Evolutionary conservation across 2,888 invertebrate genomes (phyloP), one percentile per base, ranked within the genome.

Genomic region (Helicoverpa assulta): DNA sequence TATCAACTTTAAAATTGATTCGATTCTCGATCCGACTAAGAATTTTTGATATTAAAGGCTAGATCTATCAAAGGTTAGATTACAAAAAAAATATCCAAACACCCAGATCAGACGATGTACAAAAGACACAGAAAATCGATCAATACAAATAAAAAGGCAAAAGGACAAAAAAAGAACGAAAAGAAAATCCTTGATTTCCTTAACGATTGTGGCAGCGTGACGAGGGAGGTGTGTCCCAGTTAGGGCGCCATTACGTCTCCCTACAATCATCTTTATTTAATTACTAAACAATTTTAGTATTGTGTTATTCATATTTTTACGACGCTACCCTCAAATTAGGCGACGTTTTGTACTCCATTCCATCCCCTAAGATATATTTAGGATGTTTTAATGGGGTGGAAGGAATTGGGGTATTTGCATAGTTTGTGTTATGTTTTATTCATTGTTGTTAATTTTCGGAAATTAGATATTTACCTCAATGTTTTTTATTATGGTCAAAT

Each of bases 231-330:
- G 47, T 65, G 65, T 65, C 65, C 29, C 18, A 29, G 26, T n/a
- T 0, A 40, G 18, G 18, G 55, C 5, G 5, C 61, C 53, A 62
- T 78, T 60, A 71, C 68, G 2, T 18, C 10, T 75, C 80, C 72
- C 54, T 52, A 60, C 62, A 73, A 83, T 85, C 81, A 84, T 83
- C 76, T 76, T 83, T 79, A 85, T 85, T 78, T 85, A 83, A 85
- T 85, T 85, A 83, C 61, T 55, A 75, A 78, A 81, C 80, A 81
- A 79, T 85, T 76, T 76, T 74, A 70, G 40, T 62, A 74, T 76
- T 74, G 76, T 81, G 67, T 80, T 64, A 81, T 74, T 76, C 76
- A 75, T 78, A 78, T 84, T 81, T 82, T 70, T 52, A 19, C 57
- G 70, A 58, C 66, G 54, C 67, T 68, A 52, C 66, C 60, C 62